Evolutionary conservation across 2,113 vertebrate species (phyloP), one percentile per base, ranked within the genome.

Genomic region (Coracopsis vasa): DNA sequence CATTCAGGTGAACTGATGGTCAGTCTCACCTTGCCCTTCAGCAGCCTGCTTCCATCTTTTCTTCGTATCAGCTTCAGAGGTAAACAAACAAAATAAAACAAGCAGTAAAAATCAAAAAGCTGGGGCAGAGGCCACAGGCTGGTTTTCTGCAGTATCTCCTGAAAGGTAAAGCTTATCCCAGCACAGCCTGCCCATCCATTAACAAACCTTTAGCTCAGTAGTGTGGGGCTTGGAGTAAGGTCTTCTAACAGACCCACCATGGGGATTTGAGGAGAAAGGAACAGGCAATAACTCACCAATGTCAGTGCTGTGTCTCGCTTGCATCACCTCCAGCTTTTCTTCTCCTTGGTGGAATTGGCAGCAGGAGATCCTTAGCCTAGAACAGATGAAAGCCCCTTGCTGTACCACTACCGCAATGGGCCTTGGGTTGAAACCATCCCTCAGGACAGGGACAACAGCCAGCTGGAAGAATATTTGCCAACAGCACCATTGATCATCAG

Each of bases 291-390:
- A 92, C 95, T 95, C 84, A 74, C 69, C 69, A 39, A 13, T 14
- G 21, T 74, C 16, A 61, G 47, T 47, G 47, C 12, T 71, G 29
- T 67, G 54, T 67, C 29, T 92, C 37, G 88, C 64, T 9, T 73
- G 67, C 20, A 62, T 37, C 56, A 87, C 28, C 41, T 91, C n/a
- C 81, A 94, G 72, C 37, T 92, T 92, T 54, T 94, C 87, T 93
- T 91, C 90, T 87, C 47, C 13, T 29, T 35, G 67, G 33, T 88
- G 58, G 83, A 77, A 83, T 72, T 37, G 44, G 37, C 60, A 91
- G 58, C 53, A 77, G 54, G 66, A 94, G 31, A 31, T 85, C 41
- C 70, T 90, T 66, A 72, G 50, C 81, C 60, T 60, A 92, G 69
- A 93, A 14, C 12, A 70, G 69, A 62, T 0, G 3, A 56, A 95